These are phyloP conservation scores for Pseudomyrmex concolor DNA, from an alignment of 1,140 invertebrate species.

Conservation along the genomic window DNA sequence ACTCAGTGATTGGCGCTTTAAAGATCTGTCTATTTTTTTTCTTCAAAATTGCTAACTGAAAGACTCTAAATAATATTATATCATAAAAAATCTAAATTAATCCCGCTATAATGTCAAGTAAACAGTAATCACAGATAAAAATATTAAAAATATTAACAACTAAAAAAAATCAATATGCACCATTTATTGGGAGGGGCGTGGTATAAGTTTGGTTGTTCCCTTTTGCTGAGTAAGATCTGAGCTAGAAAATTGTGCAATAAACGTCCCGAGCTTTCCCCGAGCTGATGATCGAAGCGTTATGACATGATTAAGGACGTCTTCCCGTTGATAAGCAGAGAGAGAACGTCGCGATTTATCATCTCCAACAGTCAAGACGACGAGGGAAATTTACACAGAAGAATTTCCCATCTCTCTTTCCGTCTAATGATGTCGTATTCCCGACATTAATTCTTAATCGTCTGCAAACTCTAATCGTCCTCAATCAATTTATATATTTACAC, in stretches of 20 bases:
- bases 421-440: slow-evolving; percentile 12
- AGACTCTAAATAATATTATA: too few species aligned
- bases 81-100: too few species aligned
- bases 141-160: too few species aligned
- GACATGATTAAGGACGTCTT: slow-evolving; percentile 50
- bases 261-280: neutral
- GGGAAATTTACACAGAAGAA: neutral
- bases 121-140: too few species aligned
- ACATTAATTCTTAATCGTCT: slow-evolving; percentile 18
- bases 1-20: too few species aligned
- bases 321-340: slow-evolving; percentile 20
- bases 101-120: too few species aligned
- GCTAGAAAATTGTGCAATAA: slow-evolving; percentile 7
- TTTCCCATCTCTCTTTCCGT: slow-evolving; percentile 22
- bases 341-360: slow-evolving; percentile 39
- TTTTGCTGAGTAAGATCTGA: neutral
- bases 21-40: too few species aligned
- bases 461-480: neutral
- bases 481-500: neutral
- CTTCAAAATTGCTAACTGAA: too few species aligned
- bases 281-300: slow-evolving; percentile 4
- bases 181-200: too few species aligned
- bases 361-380: slow-evolving; percentile 11
- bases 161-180: too few species aligned
- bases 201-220: neutral